A percentile compares a stretch with the other conserved stretches of the same genome.
Conservation (phyloP, 2,113 vertebrate genomes). For the Planiliza haematocheilus region DNA sequence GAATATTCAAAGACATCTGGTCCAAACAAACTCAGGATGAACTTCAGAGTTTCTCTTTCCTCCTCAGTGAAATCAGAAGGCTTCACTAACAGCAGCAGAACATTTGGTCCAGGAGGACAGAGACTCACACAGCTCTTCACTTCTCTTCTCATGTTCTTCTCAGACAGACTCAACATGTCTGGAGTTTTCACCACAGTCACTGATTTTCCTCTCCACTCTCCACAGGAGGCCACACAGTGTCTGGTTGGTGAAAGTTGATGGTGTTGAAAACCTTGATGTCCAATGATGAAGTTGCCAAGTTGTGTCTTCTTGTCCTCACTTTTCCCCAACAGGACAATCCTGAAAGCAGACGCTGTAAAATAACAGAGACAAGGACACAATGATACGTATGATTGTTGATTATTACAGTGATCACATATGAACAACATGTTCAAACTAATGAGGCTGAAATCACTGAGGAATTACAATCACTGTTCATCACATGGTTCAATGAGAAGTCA, state of each 20-base stretch:
- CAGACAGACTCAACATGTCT: slow-evolving; percentile 21
- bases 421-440: too few relatives aligned
- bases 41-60: slow-evolving; percentile 21
- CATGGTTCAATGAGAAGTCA: too few relatives aligned
- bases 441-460: too few relatives aligned
- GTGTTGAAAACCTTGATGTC: not conserved
- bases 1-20: slow-evolving; percentile 28
- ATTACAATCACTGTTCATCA: too few relatives aligned
- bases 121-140: not conserved
- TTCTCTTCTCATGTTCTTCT: rapidly evolving
- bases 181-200: slow-evolving; percentile 24
- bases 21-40: slow-evolving; percentile 38
- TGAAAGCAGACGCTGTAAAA: not conserved
- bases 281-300: slow-evolving; percentile 7
- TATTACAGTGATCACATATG: too few relatives aligned
- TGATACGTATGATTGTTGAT: too few relatives aligned
- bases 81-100: slow-evolving; percentile 46
- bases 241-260: too few relatives aligned
- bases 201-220: not conserved
- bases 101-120: slow-evolving; percentile 47
- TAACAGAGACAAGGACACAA: too few relatives aligned
- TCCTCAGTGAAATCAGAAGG: slow-evolving; percentile 11
- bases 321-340: slow-evolving; percentile 3
- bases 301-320: not conserved
- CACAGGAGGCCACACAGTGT: not conserved